Conservation (phyloP, 2,888 invertebrate species). For the Morinoia aosen region DNA sequence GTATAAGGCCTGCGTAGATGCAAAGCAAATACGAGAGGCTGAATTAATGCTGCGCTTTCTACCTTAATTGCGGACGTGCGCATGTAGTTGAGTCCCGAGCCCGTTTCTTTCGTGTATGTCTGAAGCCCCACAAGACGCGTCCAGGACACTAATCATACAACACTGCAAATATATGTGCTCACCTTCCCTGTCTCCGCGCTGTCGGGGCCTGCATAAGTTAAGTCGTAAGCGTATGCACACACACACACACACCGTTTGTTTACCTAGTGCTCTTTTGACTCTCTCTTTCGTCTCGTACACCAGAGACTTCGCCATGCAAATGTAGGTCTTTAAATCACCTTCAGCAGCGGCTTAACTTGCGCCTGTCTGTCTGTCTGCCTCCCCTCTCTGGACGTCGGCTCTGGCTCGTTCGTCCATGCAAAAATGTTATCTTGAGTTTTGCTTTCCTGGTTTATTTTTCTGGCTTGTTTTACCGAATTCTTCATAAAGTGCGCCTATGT, state of each 20-base stretch:
- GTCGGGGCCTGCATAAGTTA: not conserved
- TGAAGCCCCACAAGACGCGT: not conserved
- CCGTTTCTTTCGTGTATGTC: not conserved
- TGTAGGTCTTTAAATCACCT: not conserved
- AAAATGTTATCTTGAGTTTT: too few species aligned
- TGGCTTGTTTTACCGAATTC: too few species aligned
- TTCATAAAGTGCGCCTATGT: too few species aligned
- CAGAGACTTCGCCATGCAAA: not conserved
- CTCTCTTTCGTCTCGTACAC: not conserved
- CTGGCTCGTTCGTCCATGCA: not conserved
- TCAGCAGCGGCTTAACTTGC: not conserved
- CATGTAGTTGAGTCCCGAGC: not conserved
- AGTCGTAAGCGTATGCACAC: constrained; percentile 3
- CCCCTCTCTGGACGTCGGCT: too few species aligned
- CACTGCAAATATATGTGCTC: not conserved
- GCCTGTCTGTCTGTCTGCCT: too few species aligned
- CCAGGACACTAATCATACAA: not conserved
- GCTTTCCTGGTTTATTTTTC: too few species aligned
- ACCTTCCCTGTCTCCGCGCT: not conserved
- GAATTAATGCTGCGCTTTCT: not conserved
- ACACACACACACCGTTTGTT: not conserved
- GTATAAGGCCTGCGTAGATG: not conserved
- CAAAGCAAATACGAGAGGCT: not conserved
- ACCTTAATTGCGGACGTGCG: not conserved
- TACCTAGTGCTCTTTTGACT: not conserved